phyloP scores from a whole-genome alignment of 2,113 vertebrate genomes.

The Melanotaenia duboulayi region DNA sequence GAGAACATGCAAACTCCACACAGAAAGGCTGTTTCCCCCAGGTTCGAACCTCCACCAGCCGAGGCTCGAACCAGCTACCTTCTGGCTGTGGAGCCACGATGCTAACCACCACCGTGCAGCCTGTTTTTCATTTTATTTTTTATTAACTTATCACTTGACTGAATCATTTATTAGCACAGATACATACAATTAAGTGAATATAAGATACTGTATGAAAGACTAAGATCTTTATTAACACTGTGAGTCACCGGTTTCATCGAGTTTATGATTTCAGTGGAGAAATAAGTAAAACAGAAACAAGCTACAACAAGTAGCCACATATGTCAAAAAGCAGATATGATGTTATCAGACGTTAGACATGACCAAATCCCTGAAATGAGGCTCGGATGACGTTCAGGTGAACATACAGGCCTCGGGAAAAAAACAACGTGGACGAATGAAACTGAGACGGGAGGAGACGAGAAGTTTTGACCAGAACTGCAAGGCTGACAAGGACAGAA shows the following conservation, averaged over 20 bases:
- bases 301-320: neutral
- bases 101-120: too few species aligned
- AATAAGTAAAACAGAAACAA: neutral
- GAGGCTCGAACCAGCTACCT: too few species aligned
- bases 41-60: too few species aligned
- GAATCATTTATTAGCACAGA: too few species aligned
- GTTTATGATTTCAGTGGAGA: neutral
- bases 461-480: slow-evolving; percentile 21
- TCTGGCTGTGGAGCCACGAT: too few species aligned
- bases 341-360: neutral
- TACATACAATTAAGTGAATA: neutral
- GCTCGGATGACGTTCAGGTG: neutral
- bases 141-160: too few species aligned
- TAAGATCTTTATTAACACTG: too few species aligned
- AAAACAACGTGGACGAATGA: neutral
- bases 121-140: too few species aligned
- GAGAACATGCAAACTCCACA: too few species aligned
- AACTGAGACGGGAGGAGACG: neutral
- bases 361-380: neutral
- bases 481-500: slow-evolving; percentile 36
- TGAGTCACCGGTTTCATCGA: too few species aligned
- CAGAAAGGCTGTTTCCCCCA: too few species aligned
- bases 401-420: neutral
- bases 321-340: neutral
- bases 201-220: neutral